phyloP scores from a whole-genome alignment of 1,140 invertebrate genomes.

The Drosophila gunungcola region DNA sequence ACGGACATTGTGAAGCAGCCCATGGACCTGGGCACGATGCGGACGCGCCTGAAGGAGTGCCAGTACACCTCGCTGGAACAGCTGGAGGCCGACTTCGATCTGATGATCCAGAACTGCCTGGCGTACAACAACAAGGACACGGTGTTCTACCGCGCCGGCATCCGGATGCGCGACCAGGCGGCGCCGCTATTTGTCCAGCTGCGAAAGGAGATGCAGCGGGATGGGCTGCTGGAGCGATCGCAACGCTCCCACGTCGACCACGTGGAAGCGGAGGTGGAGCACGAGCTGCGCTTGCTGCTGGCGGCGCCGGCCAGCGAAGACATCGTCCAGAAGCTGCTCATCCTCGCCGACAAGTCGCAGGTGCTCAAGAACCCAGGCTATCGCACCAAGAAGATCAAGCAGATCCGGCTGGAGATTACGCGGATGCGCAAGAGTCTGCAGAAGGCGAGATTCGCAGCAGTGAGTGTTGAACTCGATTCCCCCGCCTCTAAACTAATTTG shows the following conservation, averaged over 20 bases:
- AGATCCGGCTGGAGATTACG: constrained; percentile 86
- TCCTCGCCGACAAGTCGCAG: constrained; percentile 86
- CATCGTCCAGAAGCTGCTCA: constrained; percentile 86
- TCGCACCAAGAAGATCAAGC: constrained; percentile 86
- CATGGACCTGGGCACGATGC: constrained; percentile 98
- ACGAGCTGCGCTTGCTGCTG: constrained; percentile 85
- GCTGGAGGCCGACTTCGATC: constrained; percentile 95
- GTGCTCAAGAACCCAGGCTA: constrained; percentile 86
- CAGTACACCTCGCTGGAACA: constrained; percentile 91
- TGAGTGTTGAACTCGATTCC: constrained; percentile 24
- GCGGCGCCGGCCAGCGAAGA: constrained; percentile 81
- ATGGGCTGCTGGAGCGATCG: constrained; percentile 85
- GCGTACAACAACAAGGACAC: constrained; percentile 98
- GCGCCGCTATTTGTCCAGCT: constrained; percentile 91
- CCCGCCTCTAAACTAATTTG: not conserved
- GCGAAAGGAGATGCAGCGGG: constrained; percentile 89
- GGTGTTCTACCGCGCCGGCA: constrained; percentile 92
- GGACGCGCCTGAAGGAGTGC: constrained; percentile 90
- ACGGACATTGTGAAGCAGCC: constrained; percentile 95
- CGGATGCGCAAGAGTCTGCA: constrained; percentile 80
- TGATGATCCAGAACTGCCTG: constrained; percentile 98
- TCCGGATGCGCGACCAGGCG: constrained; percentile 95
- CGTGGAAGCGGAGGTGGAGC: constrained; percentile 85
- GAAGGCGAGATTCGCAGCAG: constrained; percentile 70
- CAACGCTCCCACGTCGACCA: constrained; percentile 83